A percentile compares a stretch with the other conserved stretches of the same genome.
Conservation (phyloP, 2,113 vertebrate genomes). For the Tachycineta bicolor region DNA sequence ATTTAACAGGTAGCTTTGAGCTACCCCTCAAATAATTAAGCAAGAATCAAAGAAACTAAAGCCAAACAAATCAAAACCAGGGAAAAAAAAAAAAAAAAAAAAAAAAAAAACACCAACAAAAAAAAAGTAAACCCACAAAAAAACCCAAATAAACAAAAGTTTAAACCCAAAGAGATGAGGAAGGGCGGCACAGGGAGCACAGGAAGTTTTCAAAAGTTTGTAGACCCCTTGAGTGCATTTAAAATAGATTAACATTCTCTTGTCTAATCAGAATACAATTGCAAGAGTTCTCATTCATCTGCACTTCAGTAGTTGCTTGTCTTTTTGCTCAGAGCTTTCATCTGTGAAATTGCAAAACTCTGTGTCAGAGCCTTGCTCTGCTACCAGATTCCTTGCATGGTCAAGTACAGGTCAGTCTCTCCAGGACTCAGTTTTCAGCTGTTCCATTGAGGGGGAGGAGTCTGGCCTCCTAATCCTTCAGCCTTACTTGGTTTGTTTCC, state of each 20-base stretch:
- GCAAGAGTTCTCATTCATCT: background rate
- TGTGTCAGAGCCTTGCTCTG: background rate
- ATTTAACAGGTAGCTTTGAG: background rate
- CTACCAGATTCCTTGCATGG: background rate
- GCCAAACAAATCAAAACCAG: background rate
- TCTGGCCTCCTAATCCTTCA: background rate
- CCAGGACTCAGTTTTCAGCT: background rate
- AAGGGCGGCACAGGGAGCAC: background rate
- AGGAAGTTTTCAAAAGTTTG: conserved; percentile 24
- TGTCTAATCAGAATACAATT: conserved; percentile 20
- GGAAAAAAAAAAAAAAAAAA: background rate
- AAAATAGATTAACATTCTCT: background rate
- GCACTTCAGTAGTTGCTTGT: background rate
- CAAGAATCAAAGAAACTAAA: background rate
- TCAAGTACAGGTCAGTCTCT: background rate
- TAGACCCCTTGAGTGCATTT: background rate
- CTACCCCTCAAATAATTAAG: background rate
- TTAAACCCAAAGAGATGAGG: background rate
- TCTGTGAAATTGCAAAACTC: background rate
- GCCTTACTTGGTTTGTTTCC: background rate
- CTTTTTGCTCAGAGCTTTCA: background rate
- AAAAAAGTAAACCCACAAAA: background rate
- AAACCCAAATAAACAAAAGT: background rate
- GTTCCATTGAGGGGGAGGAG: background rate
- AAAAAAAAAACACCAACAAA: background rate